Conservation (phyloP, 2,113 vertebrate species). For the Merops nubicus region DNA sequence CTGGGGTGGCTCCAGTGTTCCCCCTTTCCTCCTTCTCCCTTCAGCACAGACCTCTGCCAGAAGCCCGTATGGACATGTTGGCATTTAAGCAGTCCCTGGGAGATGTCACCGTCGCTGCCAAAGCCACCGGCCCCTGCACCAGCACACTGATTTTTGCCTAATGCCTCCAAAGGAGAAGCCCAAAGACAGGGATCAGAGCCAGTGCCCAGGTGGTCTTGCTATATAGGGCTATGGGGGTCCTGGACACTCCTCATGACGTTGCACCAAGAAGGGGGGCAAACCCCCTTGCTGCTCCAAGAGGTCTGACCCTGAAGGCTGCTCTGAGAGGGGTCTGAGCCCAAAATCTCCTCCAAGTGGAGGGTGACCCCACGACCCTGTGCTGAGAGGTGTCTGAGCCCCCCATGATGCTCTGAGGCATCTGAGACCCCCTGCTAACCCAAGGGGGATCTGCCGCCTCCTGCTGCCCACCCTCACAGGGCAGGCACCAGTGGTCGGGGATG, state of each 20-base stretch:
- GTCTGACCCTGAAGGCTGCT: background rate
- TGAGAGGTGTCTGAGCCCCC: background rate
- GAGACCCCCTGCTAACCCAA: too few relatives aligned
- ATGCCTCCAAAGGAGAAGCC: background rate
- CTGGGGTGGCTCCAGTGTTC: background rate
- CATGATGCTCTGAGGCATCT: background rate
- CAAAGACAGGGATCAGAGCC: background rate
- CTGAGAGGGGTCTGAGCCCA: background rate
- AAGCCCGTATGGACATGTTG: accelerated
- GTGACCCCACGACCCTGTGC: background rate
- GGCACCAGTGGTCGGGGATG: too few relatives aligned
- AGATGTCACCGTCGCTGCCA: background rate
- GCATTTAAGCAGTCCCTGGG: accelerated
- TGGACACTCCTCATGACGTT: background rate
- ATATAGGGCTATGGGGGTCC: background rate
- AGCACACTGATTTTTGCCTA: background rate
- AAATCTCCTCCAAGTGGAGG: too few relatives aligned
- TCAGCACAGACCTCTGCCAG: background rate
- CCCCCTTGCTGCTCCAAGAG: background rate
- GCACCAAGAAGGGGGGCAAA: background rate
- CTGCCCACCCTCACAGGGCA: background rate
- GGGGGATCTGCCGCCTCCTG: background rate
- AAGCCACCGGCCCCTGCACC: background rate
- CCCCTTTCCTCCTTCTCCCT: background rate
- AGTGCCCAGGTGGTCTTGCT: background rate